These are phyloP conservation scores for Erannis defoliaria DNA, from an alignment of 2,888 invertebrate species.

Conservation along the genomic window DNA sequence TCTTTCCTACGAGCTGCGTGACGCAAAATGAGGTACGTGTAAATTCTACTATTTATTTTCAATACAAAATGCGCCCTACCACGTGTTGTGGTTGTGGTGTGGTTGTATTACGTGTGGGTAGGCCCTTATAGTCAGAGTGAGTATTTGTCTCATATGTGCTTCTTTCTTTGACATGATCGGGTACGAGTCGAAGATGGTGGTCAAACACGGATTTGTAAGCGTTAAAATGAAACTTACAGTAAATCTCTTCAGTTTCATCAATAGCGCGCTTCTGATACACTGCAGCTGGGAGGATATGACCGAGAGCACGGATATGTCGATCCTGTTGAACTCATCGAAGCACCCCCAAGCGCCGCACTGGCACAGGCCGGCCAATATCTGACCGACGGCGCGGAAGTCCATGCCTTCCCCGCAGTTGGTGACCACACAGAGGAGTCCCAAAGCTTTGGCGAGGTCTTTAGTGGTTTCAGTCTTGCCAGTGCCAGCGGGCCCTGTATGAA, in stretches of 20 bases:
- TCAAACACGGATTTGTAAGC: too few relatives aligned
- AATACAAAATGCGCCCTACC: too few relatives aligned
- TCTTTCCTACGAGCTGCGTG: too few relatives aligned
- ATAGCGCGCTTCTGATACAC: slow-evolving; percentile 94
- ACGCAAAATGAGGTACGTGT: too few relatives aligned
- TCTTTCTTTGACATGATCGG: too few relatives aligned
- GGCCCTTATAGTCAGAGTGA: too few relatives aligned
- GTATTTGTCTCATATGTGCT: too few relatives aligned
- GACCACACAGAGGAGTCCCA: slow-evolving; percentile 93
- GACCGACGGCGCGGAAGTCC: slow-evolving; percentile 92
- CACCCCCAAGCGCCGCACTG: slow-evolving; percentile 98
- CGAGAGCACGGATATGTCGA: slow-evolving; percentile 96
- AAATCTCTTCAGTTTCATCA: slow-evolving; percentile 91
- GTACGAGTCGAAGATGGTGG: too few relatives aligned
- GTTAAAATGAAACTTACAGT: slow-evolving; percentile 89
- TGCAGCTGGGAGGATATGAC: slow-evolving; percentile 97
- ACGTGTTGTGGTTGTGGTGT: too few relatives aligned
- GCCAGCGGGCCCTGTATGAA: slow-evolving; percentile 88
- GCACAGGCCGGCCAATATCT: slow-evolving; percentile 91
- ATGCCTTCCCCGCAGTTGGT: slow-evolving; percentile 98
- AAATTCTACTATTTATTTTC: too few relatives aligned
- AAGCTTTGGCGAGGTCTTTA: slow-evolving; percentile 96
- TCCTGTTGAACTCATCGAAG: slow-evolving; percentile 97
- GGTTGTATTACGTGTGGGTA: too few relatives aligned
- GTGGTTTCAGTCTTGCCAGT: slow-evolving; percentile 97